Evolutionary conservation across 1,140 invertebrate genomes (phyloP).

Genomic region (Lasaia peninsularis): DNA sequence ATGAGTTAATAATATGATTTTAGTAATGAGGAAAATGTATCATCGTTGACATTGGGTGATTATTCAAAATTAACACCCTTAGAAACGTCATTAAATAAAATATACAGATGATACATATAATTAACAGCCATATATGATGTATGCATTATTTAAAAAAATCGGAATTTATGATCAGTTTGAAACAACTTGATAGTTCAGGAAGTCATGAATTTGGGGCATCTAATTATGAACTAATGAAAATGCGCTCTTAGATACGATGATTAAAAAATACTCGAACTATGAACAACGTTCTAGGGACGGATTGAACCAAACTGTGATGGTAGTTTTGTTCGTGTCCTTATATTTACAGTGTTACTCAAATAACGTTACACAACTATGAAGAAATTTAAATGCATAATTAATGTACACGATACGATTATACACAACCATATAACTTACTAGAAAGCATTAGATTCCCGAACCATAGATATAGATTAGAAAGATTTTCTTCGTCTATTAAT

Average conservation of each 20-base stretch:
- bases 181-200: too few species aligned
- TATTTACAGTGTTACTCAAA: constrained; percentile 21
- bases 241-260: background rate
- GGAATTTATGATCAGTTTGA: too few species aligned
- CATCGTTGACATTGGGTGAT: too few species aligned
- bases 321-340: constrained; percentile 15
- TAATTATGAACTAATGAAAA: too few species aligned
- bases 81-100: too few species aligned
- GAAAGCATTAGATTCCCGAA: background rate
- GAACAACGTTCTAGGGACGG: constrained; percentile 49
- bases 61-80: too few species aligned
- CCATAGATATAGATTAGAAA: background rate
- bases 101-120: too few species aligned
- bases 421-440: constrained; percentile 34
- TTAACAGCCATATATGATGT: too few species aligned
- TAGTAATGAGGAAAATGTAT: too few species aligned
- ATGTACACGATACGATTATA: constrained; percentile 39
- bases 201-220: too few species aligned
- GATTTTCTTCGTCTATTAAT: background rate
- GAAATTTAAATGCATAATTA: constrained; percentile 52
- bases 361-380: constrained; percentile 1
- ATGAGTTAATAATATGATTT: too few species aligned
- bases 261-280: constrained; percentile 7
- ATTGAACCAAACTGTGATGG: constrained; percentile 44
- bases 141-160: too few species aligned